Base-by-base conservation (phyloP, 2,797 vertebrate species). In the Tokudaia muenninki region DNA sequence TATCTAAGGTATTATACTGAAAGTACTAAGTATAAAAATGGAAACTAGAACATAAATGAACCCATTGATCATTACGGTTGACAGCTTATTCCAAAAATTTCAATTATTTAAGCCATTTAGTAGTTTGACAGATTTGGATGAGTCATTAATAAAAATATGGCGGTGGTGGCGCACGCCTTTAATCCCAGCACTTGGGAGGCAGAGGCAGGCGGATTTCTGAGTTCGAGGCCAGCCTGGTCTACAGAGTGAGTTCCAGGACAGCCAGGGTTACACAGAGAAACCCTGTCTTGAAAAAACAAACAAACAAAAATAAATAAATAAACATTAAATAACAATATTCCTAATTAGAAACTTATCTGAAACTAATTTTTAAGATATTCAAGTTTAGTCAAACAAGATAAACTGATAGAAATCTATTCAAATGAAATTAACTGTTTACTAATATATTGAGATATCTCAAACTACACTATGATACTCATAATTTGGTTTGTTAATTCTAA, bases 361-460 rank as follows among this genome's bases (percentile, higher is more conserved):
- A 91, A 96, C 70, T 88, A 90, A 91, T 80, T 93, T 41, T 90
- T 10, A 94, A 79, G 24, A 94, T 14, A 90, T 63, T 95, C 65
- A 82, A 57, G 11, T 93, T 91, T 77, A 95, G 93, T 61, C 50
- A 95, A 94, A 96, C n/a, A 97, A 52, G 81, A 7, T 81, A 65
- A 96, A 90, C 26, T 88, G 41, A 89, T 57, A 21, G 19, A 16
- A 72, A 95, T 93, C 81, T 95, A 92, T 72, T 95, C 94, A 96
- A 95, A 95, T 94, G 6, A 31, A 96, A 93, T 78, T 94, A 81
- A 93, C 75, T 92, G 47, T 96, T 47, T 7, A 96, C 14, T 72
- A 65, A 10, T 41, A 19, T 92, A 61, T 31, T 87, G 80, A n/a
- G 65, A 94, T 57, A 81, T 77, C 67, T 75, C 9, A 41, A 93